Evolutionary conservation across 2,113 vertebrate species (phyloP).

Genomic region (Cyanoderma ruficeps): DNA sequence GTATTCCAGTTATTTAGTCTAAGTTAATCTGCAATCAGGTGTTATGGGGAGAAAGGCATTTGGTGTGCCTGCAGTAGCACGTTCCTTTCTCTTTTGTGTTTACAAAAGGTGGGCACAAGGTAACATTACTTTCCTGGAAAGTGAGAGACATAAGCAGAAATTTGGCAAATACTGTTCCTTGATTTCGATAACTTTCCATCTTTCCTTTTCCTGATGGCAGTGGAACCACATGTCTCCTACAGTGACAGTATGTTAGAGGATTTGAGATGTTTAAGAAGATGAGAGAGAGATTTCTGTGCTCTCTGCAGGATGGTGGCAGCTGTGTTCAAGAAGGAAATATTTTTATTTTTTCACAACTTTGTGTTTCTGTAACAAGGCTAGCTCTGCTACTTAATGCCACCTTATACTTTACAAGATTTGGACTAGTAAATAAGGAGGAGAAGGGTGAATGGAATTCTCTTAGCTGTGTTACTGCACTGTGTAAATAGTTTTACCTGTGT

Average conservation of each 20-base stretch:
- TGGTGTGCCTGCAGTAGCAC: neutral
- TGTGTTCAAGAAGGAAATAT: neutral
- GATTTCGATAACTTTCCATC: neutral
- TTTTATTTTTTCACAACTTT: neutral
- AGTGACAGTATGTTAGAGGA: neutral
- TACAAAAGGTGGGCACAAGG: neutral
- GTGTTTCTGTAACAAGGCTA: neutral
- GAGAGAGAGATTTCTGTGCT: neutral
- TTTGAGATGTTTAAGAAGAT: neutral
- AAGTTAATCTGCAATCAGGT: neutral
- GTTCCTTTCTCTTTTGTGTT: neutral
- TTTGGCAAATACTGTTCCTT: neutral
- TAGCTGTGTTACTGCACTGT: neutral
- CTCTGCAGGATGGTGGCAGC: neutral
- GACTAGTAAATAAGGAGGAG: neutral
- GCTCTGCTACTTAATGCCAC: neutral
- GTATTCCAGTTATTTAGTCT: neutral
- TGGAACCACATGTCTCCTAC: neutral
- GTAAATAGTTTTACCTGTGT: neutral
- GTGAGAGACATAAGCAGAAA: neutral
- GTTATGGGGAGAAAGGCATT: neutral
- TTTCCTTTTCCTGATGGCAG: neutral
- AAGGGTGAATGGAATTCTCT: neutral
- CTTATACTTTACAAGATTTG: neutral
- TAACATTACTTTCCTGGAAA: neutral